These are phyloP conservation scores for Thunnus albacares DNA, from an alignment of 2,797 vertebrate species.

Conservation along the genomic window DNA sequence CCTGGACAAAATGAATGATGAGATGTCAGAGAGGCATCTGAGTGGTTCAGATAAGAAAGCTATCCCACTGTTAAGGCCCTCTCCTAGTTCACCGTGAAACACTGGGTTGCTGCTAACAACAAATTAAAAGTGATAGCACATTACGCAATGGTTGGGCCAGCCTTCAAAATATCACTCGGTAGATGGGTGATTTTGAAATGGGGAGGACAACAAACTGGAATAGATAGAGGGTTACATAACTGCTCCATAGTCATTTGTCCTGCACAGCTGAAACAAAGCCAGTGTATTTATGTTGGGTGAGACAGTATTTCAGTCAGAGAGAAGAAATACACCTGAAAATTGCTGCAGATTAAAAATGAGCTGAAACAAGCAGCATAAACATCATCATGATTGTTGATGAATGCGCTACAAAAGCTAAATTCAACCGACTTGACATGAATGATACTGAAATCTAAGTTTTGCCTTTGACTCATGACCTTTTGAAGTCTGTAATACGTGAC, in stretches of 20 bases:
- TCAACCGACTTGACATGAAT: background rate
- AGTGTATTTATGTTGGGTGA: slow-evolving; percentile 21
- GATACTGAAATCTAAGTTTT: background rate
- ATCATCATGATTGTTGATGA: no score
- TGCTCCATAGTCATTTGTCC: slow-evolving; percentile 28
- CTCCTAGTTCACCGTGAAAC: slow-evolving; percentile 36
- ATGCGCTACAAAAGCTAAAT: background rate
- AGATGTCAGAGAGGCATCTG: slow-evolving; percentile 77
- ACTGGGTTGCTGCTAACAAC: slow-evolving; percentile 47
- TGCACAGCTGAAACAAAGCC: slow-evolving; percentile 33
- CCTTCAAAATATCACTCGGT: slow-evolving; percentile 61
- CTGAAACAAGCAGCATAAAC: background rate
- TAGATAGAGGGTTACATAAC: slow-evolving; percentile 54
- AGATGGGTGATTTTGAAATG: slow-evolving; percentile 50
- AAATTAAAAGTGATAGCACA: slow-evolving; percentile 56
- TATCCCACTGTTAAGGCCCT: slow-evolving; percentile 50
- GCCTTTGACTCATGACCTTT: slow-evolving; percentile 87
- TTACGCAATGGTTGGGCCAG: slow-evolving; percentile 58
- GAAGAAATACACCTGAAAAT: background rate
- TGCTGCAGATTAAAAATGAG: slow-evolving; percentile 2
- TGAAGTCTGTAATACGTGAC: slow-evolving; percentile 93
- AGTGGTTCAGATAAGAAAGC: slow-evolving; percentile 75
- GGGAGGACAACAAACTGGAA: slow-evolving; percentile 59
- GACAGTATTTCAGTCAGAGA: background rate
- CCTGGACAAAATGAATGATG: slow-evolving; percentile 84